Evolutionary conservation across 37 sponge, comb jelly and placozoan species (phyloP).

Genomic region (Dysidea cf. avara): DNA sequence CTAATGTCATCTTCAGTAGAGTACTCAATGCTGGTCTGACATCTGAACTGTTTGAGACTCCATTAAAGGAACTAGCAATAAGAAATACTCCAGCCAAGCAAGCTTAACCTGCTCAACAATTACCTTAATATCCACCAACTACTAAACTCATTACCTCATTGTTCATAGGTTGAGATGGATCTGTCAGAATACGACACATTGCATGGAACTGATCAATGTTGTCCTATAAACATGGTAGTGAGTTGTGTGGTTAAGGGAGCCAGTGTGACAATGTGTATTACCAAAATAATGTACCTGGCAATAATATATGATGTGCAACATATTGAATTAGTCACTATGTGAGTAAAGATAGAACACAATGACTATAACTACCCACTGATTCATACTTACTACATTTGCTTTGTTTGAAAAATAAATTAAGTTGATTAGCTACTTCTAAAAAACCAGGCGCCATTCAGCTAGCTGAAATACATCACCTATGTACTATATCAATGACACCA

Average conservation of each 20-base stretch:
- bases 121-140: neutral
- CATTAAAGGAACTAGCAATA: constrained; percentile 53
- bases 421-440: neutral
- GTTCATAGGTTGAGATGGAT: constrained; percentile 78
- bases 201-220: constrained; percentile 61
- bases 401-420: no score
- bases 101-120: constrained; percentile 41
- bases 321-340: no score
- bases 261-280: no score
- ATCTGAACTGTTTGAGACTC: constrained; percentile 67
- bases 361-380: no score
- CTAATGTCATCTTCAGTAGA: constrained; percentile 52
- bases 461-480: no score
- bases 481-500: no score
- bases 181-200: constrained; percentile 67
- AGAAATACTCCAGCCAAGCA: constrained; percentile 75
- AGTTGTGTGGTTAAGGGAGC: no score
- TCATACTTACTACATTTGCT: no score
- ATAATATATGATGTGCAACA: no score
- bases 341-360: no score
- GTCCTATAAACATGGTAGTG: no score
- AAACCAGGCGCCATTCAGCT: constrained; percentile 64
- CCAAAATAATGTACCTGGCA: no score
- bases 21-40: constrained; percentile 59
- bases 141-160: constrained; percentile 17